Conservation (phyloP, 2,888 invertebrate species). For the Mythimna pallens region DNA sequence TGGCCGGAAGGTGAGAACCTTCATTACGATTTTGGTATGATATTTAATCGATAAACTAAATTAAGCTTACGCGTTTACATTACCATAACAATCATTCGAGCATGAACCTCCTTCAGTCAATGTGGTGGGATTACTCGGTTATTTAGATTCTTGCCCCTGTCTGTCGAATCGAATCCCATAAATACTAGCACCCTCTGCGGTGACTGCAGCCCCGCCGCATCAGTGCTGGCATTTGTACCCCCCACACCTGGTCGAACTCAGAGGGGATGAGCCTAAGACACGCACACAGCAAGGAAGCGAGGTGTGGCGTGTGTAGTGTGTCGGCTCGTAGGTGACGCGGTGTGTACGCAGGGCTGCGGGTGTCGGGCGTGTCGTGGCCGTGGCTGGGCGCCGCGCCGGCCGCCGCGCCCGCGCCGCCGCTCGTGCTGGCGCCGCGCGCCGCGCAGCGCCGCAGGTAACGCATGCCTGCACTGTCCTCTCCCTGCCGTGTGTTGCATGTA, state of each 20-base stretch:
- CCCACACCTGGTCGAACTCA: conserved; percentile 13
- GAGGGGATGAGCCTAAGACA: background rate
- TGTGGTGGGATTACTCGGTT: conserved; percentile 87
- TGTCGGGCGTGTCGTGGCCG: conserved; percentile 94
- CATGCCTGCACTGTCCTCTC: conserved; percentile 64
- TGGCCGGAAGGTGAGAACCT: conserved; percentile 95
- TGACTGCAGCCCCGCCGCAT: conserved; percentile 12
- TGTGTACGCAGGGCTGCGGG: conserved; percentile 93
- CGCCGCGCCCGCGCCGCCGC: conserved; percentile 92
- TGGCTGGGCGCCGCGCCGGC: conserved; percentile 92
- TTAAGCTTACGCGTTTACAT: conserved; percentile 85
- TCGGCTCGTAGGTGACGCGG: conserved; percentile 69
- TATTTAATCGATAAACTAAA: conserved; percentile 75
- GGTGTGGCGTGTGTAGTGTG: too few relatives aligned
- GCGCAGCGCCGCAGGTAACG: conserved; percentile 94
- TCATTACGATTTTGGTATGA: conserved; percentile 69
- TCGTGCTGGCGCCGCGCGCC: conserved; percentile 94
- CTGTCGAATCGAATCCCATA: conserved; percentile 28
- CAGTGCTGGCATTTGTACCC: background rate
- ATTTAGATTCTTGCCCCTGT: conserved; percentile 75
- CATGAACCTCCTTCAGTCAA: conserved; percentile 83
- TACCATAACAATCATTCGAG: conserved; percentile 87
- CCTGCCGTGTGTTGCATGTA: conserved; percentile 85
- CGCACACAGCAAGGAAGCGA: too few relatives aligned
- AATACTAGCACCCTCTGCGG: conserved; percentile 36